Conservation (phyloP, 1,140 invertebrate species). For the Orius insidiosus region DNA sequence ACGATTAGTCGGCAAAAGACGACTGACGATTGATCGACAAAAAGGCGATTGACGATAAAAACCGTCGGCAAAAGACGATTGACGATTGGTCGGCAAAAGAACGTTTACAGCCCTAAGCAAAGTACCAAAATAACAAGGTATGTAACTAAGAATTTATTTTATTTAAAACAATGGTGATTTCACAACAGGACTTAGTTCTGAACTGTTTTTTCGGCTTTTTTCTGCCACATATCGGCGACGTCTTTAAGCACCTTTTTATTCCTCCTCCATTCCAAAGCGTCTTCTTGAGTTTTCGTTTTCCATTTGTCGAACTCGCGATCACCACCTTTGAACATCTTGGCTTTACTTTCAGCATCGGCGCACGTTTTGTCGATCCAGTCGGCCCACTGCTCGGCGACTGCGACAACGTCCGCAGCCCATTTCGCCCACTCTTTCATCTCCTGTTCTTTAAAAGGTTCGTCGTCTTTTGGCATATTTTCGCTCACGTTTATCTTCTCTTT, state of each 20-base stretch:
- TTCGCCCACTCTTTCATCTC: constrained; percentile 8
- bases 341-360: not conserved
- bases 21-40: too few relatives aligned
- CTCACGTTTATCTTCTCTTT: not conserved
- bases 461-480: not conserved
- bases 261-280: constrained; percentile 11
- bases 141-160: not conserved
- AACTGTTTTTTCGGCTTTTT: constrained; percentile 5
- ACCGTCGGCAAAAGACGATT: too few relatives aligned
- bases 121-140: too few relatives aligned
- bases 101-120: too few relatives aligned
- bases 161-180: not conserved
- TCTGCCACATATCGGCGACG: constrained; percentile 1
- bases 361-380: constrained; percentile 8
- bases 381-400: constrained; percentile 9
- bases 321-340: constrained; percentile 1
- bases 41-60: too few relatives aligned
- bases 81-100: too few relatives aligned
- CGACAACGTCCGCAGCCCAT: constrained; percentile 6
- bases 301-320: not conserved
- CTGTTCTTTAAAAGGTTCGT: not conserved
- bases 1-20: too few relatives aligned
- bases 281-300: not conserved
- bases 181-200: too few relatives aligned
- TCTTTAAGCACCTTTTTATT: constrained; percentile 9